Evolutionary conservation across 2,888 invertebrate species (phyloP), one percentile per base, ranked within the genome.

Genomic region (Perdita meconis): DNA sequence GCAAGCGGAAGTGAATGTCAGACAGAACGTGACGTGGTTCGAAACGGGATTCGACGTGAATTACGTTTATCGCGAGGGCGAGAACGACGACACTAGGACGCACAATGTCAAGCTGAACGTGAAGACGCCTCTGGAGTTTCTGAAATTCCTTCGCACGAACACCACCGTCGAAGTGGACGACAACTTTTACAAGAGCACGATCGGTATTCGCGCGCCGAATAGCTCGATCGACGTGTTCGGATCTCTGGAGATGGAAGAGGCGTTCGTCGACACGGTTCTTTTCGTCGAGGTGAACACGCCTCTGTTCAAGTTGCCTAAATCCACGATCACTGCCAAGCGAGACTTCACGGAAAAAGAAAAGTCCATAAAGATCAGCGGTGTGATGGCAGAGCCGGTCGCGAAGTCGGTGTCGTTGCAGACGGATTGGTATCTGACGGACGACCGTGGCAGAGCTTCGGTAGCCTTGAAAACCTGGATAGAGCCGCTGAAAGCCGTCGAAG

Each of bases 271-370:
- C 82, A 94, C 94, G 0, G 93, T 94, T 0, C 92, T 95, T 47
- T 94, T 94, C 16, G 88, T 95, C n/a, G 93, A 95, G 81, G 92
- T 96, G 1, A 94, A 94, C 0, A 95, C 96, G 0, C 93, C 94
- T 0, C 93, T 94, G 61, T 92, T 96, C 22, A 94, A 94, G 1
- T 93, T 96, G 63, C 96, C 96, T 66, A 94, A 93, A 79, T 95
- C 95, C 24, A 94, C 94, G 82, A 93, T 95, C 85, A 93, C 94
- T 81, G 94, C 95, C 53, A 95, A 95, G 84, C 96, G 96, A 84
- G 95, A 96, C 86, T 95, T 95, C 78, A 94, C 95, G 0, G 94
- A 94, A 0, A 91, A 93, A 0, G 95, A 96, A 82, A 96, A 95
- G 79, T 92, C 93, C 1, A 87, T 96, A 0, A 95, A 95, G 34